These are phyloP conservation scores for Lucilia sericata DNA, from an alignment of 1,140 invertebrate species.

Conservation along the genomic window DNA sequence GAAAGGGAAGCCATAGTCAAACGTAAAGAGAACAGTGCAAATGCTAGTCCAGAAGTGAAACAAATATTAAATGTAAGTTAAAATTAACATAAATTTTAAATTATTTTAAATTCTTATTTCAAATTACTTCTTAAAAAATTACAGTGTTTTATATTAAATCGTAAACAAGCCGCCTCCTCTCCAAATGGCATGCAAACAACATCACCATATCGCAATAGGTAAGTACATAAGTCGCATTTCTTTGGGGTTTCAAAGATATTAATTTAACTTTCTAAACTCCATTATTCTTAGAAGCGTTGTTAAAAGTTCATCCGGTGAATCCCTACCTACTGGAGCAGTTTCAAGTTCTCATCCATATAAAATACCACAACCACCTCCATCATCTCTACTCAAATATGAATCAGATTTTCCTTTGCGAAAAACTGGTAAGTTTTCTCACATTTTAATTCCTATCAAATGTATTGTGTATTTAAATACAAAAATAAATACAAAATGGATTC, in stretches of 20 bases:
- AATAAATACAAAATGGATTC: background rate
- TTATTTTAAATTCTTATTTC: background rate
- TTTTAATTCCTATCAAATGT: background rate
- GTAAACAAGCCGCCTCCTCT: conserved; percentile 86
- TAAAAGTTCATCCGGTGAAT: conserved; percentile 73
- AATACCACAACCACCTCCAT: conserved; percentile 72
- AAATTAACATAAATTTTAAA: background rate
- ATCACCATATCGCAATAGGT: conserved; percentile 86
- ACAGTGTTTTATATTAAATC: conserved; percentile 90
- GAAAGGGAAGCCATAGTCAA: conserved; percentile 77
- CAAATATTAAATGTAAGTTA: conserved; percentile 85
- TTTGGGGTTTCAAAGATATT: background rate
- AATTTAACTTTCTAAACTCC: conserved; percentile 2
- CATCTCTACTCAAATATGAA: conserved; percentile 76
- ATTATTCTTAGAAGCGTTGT: conserved; percentile 70
- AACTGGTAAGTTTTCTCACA: conserved; percentile 79
- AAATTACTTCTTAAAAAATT: conserved; percentile 54
- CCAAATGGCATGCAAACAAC: conserved; percentile 75
- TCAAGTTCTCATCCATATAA: conserved; percentile 77
- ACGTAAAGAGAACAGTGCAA: conserved; percentile 93
- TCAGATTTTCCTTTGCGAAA: conserved; percentile 93
- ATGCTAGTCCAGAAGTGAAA: conserved; percentile 95
- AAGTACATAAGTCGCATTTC: conserved; percentile 29
- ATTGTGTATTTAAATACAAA: background rate
- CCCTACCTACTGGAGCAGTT: conserved; percentile 70